Conservation (phyloP, 2,113 vertebrate genomes). For the Callipepla californica region DNA sequence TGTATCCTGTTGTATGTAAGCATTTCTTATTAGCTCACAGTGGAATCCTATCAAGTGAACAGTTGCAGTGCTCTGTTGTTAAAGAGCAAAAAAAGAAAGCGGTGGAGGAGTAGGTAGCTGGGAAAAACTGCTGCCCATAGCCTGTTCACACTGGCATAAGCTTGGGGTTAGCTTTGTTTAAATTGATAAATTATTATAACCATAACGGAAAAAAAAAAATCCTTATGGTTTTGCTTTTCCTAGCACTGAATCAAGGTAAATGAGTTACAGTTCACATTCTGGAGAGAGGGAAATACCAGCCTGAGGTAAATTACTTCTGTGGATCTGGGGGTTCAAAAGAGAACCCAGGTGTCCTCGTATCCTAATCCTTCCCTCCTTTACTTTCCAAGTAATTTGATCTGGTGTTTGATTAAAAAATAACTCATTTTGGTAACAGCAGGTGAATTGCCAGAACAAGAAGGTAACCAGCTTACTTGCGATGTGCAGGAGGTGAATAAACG, state of each 20-base stretch:
- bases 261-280: not conserved
- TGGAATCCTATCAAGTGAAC: not conserved
- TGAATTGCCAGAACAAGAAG: constrained; percentile 7
- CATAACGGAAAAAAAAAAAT: not conserved
- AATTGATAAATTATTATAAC: not conserved
- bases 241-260: not conserved
- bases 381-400: not conserved
- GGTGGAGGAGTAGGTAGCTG: not conserved
- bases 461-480: not conserved
- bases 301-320: not conserved
- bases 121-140: not conserved
- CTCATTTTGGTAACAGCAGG: not conserved
- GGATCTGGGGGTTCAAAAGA: not conserved
- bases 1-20: not conserved
- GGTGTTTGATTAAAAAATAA: not conserved
- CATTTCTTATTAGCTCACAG: not conserved
- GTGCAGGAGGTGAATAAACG: not conserved
- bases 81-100: not conserved
- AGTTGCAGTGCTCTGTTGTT: not conserved
- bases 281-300: not conserved
- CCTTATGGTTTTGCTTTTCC: not conserved
- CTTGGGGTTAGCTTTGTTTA: not conserved
- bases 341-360: not conserved
- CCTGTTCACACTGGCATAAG: not conserved
- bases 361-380: not conserved